phyloP scores from a whole-genome alignment of 2,797 vertebrate species.

The Pyrocephalus nanus region DNA sequence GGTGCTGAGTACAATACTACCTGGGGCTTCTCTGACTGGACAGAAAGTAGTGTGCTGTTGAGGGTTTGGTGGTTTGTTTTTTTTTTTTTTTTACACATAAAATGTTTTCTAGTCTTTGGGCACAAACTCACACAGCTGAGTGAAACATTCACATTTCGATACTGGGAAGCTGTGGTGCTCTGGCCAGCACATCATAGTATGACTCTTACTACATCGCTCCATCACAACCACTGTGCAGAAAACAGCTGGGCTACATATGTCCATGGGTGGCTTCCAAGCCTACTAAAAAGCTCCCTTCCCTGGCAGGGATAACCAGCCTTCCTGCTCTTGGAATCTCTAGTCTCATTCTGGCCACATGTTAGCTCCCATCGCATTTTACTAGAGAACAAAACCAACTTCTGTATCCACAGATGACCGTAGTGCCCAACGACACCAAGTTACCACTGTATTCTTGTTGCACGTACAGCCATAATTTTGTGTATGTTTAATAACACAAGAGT shows the following conservation, averaged over 20 bases:
- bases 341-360: background rate
- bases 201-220: background rate
- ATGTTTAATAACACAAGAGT: background rate
- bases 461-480: background rate
- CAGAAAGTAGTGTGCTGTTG: background rate
- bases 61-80: background rate
- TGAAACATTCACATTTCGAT: background rate
- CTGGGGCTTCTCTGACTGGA: background rate
- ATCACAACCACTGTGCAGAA: slow-evolving; percentile 31
- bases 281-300: slow-evolving; percentile 41
- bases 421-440: background rate
- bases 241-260: slow-evolving; percentile 56
- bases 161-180: background rate
- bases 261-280: slow-evolving; percentile 33
- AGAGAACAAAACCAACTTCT: slow-evolving; percentile 1
- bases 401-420: background rate
- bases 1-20: background rate
- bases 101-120: background rate
- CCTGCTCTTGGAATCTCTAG: background rate
- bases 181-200: background rate
- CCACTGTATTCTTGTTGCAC: background rate
- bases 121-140: background rate
- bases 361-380: background rate
- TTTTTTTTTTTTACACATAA: background rate
- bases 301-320: slow-evolving; percentile 23